These are phyloP conservation scores for Arge pagana DNA, from an alignment of 2,888 invertebrate species.

Conservation along the genomic window DNA sequence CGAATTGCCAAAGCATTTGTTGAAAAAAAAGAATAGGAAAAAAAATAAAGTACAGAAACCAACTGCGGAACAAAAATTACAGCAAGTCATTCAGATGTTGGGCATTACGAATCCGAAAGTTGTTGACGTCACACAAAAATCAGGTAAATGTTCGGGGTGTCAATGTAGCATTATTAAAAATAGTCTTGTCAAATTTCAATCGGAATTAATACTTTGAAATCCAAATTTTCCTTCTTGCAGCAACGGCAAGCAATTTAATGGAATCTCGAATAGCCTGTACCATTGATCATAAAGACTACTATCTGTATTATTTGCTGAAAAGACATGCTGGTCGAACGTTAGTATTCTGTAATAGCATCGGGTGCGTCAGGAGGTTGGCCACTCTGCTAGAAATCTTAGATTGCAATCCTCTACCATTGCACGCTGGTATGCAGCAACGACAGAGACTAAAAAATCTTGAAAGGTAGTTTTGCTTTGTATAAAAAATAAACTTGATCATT, in stretches of 20 bases:
- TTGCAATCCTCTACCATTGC: constrained; percentile 77
- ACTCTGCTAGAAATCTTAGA: constrained; percentile 72
- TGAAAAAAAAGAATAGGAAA: constrained; percentile 60
- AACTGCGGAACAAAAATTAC: constrained; percentile 76
- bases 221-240: constrained; percentile 53
- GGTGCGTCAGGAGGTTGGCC: constrained; percentile 82
- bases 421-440: constrained; percentile 91
- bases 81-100: constrained; percentile 76
- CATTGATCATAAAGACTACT: constrained; percentile 84
- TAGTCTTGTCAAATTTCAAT: constrained; percentile 12
- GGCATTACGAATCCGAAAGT: constrained; percentile 90
- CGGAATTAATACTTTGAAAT: not conserved
- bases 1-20: constrained; percentile 76
- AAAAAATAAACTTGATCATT: not conserved
- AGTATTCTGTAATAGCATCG: constrained; percentile 93
- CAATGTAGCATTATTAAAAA: constrained; percentile 11
- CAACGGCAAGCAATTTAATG: constrained; percentile 80
- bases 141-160: constrained; percentile 59
- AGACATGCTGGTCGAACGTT: constrained; percentile 88
- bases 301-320: constrained; percentile 87
- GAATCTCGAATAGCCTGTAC: constrained; percentile 83
- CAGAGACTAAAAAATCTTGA: constrained; percentile 94
- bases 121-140: constrained; percentile 85
- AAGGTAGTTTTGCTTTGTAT: constrained; percentile 58
- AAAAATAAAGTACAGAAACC: constrained; percentile 67